These are phyloP conservation scores for Sesamia nonagrioides DNA, from an alignment of 1,140 invertebrate species.

Conservation along the genomic window DNA sequence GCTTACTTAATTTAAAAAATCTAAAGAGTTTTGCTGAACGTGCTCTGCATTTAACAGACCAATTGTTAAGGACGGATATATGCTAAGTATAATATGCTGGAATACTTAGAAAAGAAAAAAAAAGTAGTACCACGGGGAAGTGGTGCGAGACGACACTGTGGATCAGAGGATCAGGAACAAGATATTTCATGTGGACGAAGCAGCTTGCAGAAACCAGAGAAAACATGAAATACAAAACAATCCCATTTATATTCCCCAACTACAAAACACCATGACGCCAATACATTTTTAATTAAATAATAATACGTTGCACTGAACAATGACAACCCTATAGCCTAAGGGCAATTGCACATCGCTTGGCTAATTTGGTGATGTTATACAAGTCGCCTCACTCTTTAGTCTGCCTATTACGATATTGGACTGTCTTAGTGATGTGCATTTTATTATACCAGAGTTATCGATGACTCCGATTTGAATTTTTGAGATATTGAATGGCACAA, in stretches of 20 bases:
- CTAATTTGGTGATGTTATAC: constrained; percentile 87
- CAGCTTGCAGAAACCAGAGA: too few species aligned
- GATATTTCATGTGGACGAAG: too few species aligned
- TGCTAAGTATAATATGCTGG: too few species aligned
- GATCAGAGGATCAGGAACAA: too few species aligned
- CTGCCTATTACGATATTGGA: constrained; percentile 85
- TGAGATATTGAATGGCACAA: not conserved
- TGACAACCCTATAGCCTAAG: constrained; percentile 76
- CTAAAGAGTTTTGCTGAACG: too few species aligned
- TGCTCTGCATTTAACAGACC: too few species aligned
- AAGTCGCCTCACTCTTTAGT: constrained; percentile 85
- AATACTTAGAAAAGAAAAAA: too few species aligned
- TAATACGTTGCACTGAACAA: not conserved
- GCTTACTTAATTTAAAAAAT: too few species aligned
- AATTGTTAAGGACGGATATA: too few species aligned
- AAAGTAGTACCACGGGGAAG: too few species aligned
- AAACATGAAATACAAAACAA: not conserved
- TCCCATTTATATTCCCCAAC: not conserved
- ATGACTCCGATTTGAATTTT: constrained; percentile 22
- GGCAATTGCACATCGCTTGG: constrained; percentile 78
- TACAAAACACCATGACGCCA: constrained; percentile 19
- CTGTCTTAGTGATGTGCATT: constrained; percentile 64
- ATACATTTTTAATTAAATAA: constrained; percentile 26
- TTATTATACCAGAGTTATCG: constrained; percentile 44
- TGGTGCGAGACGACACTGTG: too few species aligned